Percentiles rank a stretch among this genome's conserved stretches.
These are phyloP conservation scores for Gopherus flavomarginatus DNA, from an alignment of 2,113 vertebrate species.

Conservation along the genomic window DNA sequence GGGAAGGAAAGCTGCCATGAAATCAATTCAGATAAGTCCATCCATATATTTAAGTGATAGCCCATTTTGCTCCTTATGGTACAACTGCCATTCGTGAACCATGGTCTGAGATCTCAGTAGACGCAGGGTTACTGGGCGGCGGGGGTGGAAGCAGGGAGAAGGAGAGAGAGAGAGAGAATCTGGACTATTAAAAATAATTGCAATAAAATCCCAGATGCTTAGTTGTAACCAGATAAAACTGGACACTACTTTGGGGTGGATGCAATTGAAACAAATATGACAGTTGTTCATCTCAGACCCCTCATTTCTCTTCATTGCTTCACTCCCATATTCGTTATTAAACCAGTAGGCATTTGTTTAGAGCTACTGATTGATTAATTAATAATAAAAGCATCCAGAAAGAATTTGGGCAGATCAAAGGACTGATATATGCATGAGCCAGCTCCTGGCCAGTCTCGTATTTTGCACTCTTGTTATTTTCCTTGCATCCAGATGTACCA, in stretches of 20 bases:
- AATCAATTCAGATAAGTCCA: conserved; percentile 59
- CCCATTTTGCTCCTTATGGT: conserved; percentile 25
- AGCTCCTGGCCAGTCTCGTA: too few relatives aligned
- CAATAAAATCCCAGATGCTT: conserved; percentile 40
- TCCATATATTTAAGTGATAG: conserved; percentile 63
- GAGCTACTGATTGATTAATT: neutral
- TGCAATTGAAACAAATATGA: conserved; percentile 14
- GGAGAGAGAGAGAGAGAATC: neutral
- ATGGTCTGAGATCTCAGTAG: conserved; percentile 41
- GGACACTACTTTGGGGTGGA: neutral
- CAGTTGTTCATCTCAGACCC: neutral
- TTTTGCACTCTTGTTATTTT: neutral
- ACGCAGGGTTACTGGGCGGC: neutral
- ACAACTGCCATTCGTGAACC: conserved; percentile 28
- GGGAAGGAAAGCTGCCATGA: conserved; percentile 31
- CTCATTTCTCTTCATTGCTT: conserved; percentile 27
- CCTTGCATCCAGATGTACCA: neutral
- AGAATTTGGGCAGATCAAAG: neutral
- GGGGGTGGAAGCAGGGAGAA: neutral
- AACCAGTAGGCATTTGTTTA: conserved; percentile 4
- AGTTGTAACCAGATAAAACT: neutral
- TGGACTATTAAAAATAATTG: conserved; percentile 20
- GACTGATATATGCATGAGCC: neutral
- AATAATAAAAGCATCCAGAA: neutral
- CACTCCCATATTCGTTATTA: neutral